Conservation (phyloP, 2,797 vertebrate species). For the Sebastes ruberrimus region DNA sequence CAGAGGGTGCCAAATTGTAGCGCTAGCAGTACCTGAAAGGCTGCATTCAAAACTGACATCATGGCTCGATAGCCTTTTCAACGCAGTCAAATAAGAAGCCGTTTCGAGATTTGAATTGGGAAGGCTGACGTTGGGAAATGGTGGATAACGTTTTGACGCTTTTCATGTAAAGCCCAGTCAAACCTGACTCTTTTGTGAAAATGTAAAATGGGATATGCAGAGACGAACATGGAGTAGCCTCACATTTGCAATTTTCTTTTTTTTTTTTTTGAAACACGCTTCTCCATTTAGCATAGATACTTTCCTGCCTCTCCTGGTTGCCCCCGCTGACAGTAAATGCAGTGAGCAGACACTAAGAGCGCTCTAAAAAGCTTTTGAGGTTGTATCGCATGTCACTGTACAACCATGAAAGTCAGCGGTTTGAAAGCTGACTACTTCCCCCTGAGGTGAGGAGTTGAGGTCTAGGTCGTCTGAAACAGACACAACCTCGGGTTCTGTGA, state of each 20-base stretch:
- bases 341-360: conserved; percentile 24
- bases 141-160: not conserved
- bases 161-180: conserved; percentile 24
- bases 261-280: not conserved
- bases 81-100: conserved; percentile 31
- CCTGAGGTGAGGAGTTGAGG: conserved; percentile 51
- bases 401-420: conserved; percentile 50
- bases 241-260: conserved; percentile 7
- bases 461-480: conserved; percentile 25
- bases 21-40: conserved; percentile 23
- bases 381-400: conserved; percentile 49
- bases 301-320: conserved; percentile 13
- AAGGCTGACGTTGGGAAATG: conserved; percentile 20
- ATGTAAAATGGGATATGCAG: conserved; percentile 14
- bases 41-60: conserved; percentile 45
- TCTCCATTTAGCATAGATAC: conserved; percentile 28
- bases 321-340: conserved; percentile 35
- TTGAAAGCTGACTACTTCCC: conserved; percentile 58
- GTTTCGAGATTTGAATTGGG: conserved; percentile 37
- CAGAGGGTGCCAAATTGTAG: conserved; percentile 37
- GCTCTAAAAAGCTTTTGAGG: conserved; percentile 60
- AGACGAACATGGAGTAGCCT: conserved; percentile 14
- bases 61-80: conserved; percentile 53
- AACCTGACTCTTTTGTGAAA: not conserved
- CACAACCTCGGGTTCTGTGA: conserved; percentile 24